Base-by-base conservation (phyloP, 2,113 vertebrate species). In the Bos indicus region DNA sequence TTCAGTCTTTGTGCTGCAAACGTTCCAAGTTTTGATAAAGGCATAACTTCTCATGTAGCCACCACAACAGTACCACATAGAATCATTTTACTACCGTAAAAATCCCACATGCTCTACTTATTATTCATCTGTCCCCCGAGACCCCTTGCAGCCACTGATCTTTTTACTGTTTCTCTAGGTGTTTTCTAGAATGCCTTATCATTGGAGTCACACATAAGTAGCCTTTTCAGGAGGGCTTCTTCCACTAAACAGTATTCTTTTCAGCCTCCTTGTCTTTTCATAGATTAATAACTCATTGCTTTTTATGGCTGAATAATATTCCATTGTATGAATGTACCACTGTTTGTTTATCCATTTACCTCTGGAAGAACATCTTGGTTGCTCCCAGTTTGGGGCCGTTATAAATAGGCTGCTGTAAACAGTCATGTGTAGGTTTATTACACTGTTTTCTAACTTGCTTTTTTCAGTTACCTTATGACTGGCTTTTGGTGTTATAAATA, bases 161-260 rank as follows among this genome's bases (percentile, higher is more conserved):
- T 78, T 77, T n/a, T 78, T 19, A 52, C 23, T 12, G 19, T 43
- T 60, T 60, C 36, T 81, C 15, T 74, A 9, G 17, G 14, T 7
- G 36, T 87, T 86, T 95, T 56, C 81, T 54, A 64, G 40, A 93
- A 30, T 82, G n/a, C 17, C n/a, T 4, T 56, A 0, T 62, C 43
- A 21, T 12, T 93, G 86, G 16, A 71, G 25, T 33, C 19, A 28
- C 19, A 78, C 4, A 14, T 17, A 33, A 82, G 59, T 28, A 64
- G 51, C 26, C 43, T 92, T 92, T 90, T 40, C 67, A 90, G 80
- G 9, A 56, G 64, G 59, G 51, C 84, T 94, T 77, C 83, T 88
- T 95, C 43, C 2, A 11, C 25, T n/a, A 23, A 92, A 46, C n/a
- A 92, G 23, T 64, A 54, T 74, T 28, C 36, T 80, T 87, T 93